phyloP scores from a whole-genome alignment of 2,888 invertebrate species.

The Macaria liturata region DNA sequence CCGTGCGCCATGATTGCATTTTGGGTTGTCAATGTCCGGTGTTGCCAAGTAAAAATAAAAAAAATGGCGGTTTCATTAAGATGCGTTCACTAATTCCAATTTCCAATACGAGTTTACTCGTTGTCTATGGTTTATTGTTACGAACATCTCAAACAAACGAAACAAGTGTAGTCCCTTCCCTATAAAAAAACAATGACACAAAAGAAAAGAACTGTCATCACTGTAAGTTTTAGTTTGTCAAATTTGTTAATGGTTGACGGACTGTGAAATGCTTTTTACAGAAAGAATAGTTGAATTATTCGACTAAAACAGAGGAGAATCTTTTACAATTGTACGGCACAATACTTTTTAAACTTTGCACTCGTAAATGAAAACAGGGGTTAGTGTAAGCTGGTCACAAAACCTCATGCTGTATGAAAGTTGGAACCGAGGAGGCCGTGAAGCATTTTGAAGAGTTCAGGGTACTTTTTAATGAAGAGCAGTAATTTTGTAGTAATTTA shows the following conservation, averaged over 20 bases:
- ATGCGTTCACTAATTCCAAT: constrained; percentile 53
- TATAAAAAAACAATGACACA: not conserved
- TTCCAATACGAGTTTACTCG: not conserved
- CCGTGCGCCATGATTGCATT: constrained; percentile 85
- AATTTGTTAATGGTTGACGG: constrained; percentile 68
- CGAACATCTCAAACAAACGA: not conserved
- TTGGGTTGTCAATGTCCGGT: constrained; percentile 81
- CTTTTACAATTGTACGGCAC: constrained; percentile 29
- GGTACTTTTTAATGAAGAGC: constrained; percentile 31
- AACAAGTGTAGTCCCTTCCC: no score
- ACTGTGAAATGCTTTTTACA: constrained; percentile 63
- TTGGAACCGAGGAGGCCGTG: constrained; percentile 21
- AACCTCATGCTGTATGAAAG: constrained; percentile 6
- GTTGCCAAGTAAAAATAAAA: constrained; percentile 67
- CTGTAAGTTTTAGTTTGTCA: constrained; percentile 55
- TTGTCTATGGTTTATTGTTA: constrained; percentile 7
- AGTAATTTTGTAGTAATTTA: constrained; percentile 15
- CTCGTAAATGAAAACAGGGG: not conserved
- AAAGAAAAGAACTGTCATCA: constrained; percentile 4
- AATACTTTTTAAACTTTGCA: constrained; percentile 17
- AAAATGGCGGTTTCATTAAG: constrained; percentile 68
- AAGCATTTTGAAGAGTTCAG: constrained; percentile 38
- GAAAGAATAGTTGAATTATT: constrained; percentile 54
- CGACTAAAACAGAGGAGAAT: constrained; percentile 48
- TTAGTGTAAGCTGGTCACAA: not conserved